Conservation (phyloP, 2,797 vertebrate genomes). For the Tapera naevia region DNA sequence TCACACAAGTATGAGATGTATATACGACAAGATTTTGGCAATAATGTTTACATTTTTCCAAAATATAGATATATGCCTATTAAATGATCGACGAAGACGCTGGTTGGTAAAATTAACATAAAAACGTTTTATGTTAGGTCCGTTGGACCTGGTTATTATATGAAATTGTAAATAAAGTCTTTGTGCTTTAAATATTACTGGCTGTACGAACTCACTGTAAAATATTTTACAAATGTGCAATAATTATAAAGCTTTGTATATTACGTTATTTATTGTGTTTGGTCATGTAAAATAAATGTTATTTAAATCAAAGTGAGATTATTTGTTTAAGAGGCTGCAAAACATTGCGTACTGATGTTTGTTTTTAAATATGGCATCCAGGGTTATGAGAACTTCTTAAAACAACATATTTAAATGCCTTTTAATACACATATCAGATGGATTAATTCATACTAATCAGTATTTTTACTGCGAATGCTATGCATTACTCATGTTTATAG, state of each 20-base stretch:
- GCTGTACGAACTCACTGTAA: conserved; percentile 95
- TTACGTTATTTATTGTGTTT: conserved; percentile 99
- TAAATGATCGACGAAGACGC: conserved; percentile 82
- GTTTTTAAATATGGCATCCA: conserved; percentile 76
- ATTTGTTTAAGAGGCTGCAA: conserved; percentile 80
- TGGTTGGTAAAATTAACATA: conserved; percentile 85
- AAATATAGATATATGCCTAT: conserved; percentile 74
- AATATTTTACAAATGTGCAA: conserved; percentile 99
- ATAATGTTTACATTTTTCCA: conserved; percentile 83
- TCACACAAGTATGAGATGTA: conserved; percentile 71
- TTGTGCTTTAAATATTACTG: conserved; percentile 98
- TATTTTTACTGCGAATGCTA: conserved; percentile 78
- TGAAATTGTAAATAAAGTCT: conserved; percentile 92
- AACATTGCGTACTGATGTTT: conserved; percentile 71
- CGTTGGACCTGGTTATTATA: conserved; percentile 92
- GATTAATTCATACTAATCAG: conserved; percentile 83
- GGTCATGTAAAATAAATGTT: conserved; percentile 99
- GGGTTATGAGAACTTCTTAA: conserved; percentile 80
- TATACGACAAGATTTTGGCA: conserved; percentile 83
- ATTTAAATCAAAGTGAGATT: conserved; percentile 84
- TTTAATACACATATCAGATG: conserved; percentile 78
- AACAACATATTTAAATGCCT: conserved; percentile 79
- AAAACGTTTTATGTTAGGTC: conserved; percentile 88
- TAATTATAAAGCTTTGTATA: conserved; percentile 99
- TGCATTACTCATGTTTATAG: conserved; percentile 82